Evolutionary conservation across 53 echinoderm and acorn worm genomes (phyloP).

Genomic region (Antedon mediterranea): DNA sequence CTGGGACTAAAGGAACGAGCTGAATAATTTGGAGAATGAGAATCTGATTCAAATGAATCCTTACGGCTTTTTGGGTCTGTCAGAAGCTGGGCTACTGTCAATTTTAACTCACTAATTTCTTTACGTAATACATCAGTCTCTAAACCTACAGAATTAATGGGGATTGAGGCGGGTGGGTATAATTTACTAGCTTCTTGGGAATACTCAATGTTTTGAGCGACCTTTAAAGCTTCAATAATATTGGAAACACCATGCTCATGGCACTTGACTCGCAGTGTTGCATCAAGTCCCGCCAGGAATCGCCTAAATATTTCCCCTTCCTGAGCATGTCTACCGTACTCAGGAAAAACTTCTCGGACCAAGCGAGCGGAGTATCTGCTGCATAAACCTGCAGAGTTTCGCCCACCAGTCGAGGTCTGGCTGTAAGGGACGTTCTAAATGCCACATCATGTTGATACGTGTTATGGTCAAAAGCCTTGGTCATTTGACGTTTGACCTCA

Average conservation of each 20-base stretch:
- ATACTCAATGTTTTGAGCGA: no score
- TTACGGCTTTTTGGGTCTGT: not conserved
- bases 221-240: not conserved
- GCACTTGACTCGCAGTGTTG: not conserved
- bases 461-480: constrained; percentile 5
- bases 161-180: not conserved
- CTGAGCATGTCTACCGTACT: not conserved
- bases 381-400: constrained; percentile 8
- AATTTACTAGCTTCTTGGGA: not conserved
- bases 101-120: not conserved
- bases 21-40: not conserved
- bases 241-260: constrained; percentile 5
- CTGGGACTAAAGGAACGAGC: not conserved
- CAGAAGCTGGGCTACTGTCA: not conserved
- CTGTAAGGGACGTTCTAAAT: not conserved
- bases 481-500: constrained; percentile 5
- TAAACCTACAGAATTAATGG: not conserved
- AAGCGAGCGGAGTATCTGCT: constrained; percentile 3
- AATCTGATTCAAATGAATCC: not conserved
- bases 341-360: constrained; percentile 3
- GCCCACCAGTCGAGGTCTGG: not conserved
- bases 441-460: no score
- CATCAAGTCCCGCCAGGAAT: constrained; percentile 3
- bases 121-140: not conserved
- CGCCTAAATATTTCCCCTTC: constrained; percentile 7